A percentile compares a stretch with the other conserved stretches of the same genome.
Conservation (phyloP, 2,797 vertebrate genomes). For the Hypotaenidia okinawae region DNA sequence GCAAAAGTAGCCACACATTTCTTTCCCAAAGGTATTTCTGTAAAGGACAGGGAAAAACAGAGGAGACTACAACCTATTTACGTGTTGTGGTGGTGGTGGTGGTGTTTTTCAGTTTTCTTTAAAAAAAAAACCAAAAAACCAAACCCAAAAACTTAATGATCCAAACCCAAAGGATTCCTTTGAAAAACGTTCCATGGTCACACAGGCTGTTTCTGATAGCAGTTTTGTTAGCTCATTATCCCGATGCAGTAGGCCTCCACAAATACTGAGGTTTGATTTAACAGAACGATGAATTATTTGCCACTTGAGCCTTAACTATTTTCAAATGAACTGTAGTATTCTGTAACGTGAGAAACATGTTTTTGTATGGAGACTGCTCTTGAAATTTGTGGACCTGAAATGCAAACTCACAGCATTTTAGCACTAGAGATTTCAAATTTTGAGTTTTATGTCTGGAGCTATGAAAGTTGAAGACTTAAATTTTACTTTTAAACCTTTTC, state of each 20-base stretch:
- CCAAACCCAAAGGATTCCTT: not conserved
- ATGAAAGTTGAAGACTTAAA: not conserved
- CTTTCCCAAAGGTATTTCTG: not conserved
- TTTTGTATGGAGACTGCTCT: not conserved
- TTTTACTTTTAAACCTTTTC: not conserved
- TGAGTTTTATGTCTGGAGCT: not conserved
- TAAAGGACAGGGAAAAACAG: not conserved
- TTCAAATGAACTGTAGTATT: not conserved
- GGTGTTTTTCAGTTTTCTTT: not conserved
- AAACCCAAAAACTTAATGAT: not conserved
- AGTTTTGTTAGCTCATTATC: not conserved
- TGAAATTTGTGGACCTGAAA: not conserved
- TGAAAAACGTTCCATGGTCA: constrained; percentile 19
- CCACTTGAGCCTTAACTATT: not conserved
- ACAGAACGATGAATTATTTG: not conserved
- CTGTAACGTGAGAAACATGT: not conserved
- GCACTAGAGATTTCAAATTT: not conserved
- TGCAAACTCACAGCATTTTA: not conserved
- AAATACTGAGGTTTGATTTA: not conserved
- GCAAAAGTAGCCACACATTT: not conserved
- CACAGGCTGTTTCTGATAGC: not conserved
- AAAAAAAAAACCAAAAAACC: not conserved
- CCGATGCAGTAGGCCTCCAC: not conserved
- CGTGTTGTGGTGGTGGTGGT: not conserved
- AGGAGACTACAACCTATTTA: not conserved